These are phyloP conservation scores for Amphimallon solstitiale DNA, from an alignment of 2,888 invertebrate species.

Conservation along the genomic window DNA sequence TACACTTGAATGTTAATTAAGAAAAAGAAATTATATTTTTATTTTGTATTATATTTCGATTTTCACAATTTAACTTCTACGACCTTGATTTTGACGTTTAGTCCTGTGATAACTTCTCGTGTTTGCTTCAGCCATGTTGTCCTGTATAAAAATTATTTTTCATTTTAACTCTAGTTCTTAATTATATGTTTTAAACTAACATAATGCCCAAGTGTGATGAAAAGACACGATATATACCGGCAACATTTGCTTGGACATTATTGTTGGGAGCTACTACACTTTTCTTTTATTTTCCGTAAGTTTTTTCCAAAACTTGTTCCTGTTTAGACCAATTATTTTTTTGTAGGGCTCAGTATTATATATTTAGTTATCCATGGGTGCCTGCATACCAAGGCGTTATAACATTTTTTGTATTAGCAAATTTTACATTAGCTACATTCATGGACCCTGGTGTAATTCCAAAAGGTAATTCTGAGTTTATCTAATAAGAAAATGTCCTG, in stretches of 20 bases:
- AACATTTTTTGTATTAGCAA: constrained; percentile 96
- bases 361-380: constrained; percentile 86
- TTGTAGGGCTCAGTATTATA: constrained; percentile 86
- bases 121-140: constrained; percentile 62
- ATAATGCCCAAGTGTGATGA: constrained; percentile 96
- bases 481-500: not conserved
- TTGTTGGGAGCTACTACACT: constrained; percentile 91
- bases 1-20: not conserved
- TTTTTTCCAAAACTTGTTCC: constrained; percentile 56
- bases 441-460: constrained; percentile 99
- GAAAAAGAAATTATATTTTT: constrained; percentile 6
- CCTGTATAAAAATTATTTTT: constrained; percentile 57
- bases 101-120: constrained; percentile 44
- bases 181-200: constrained; percentile 55
- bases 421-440: constrained; percentile 98
- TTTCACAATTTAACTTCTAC: not conserved
- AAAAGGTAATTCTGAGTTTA: constrained; percentile 74
- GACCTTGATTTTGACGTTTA: constrained; percentile 46
- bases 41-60: constrained; percentile 1
- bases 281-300: constrained; percentile 99
- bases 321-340: constrained; percentile 29
- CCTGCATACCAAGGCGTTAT: constrained; percentile 93
- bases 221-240: constrained; percentile 96
- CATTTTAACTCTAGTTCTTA: constrained; percentile 56
- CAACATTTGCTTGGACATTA: constrained; percentile 97